Evolutionary conservation across 1,140 invertebrate genomes (phyloP), one percentile per base, ranked within the genome.

Genomic region (Sesamia nonagrioides): DNA sequence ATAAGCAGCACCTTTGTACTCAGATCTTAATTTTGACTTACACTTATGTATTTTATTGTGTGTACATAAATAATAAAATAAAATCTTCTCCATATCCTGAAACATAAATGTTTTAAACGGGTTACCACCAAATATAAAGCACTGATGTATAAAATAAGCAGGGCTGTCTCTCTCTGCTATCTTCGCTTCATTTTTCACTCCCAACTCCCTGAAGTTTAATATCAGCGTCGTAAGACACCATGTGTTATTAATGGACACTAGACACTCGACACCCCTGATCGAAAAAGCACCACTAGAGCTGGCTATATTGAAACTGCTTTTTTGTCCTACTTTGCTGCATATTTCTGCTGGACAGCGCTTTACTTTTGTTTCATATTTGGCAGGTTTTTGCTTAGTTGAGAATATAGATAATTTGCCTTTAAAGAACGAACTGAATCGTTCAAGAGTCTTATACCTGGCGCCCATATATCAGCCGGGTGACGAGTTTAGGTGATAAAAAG

Each of bases 241-340:
- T 78, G 82, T 88, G 86, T 87, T 89, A 89, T 89, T 86, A 89
- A 89, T 89, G 87, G 85, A 82, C 83, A 84, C 74, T 80, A 45
- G 81, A 50, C 60, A 40, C 60, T 85, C 82, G 85, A 81, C 83
- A 77, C 75, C 72, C 52, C 61, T 84, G 81, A 82, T 83, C 82
- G 75, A 63, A 79, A 79, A 81, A 77, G 56, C 63, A 78, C 27
- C 11, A 27, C 21, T 33, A 15, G 15, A 15, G 48, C 45, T 50
- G 18, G 68, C 68, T 50, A 71, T 71, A 71, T 71, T 71, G 68
- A 71, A 54, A 54, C 54, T 66, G 9, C 2, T 71, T 35, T 27
- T 68, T 68, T 27, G 9, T 48, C 2, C 11, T 21, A 37, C 18
- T 18, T 1, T n/a, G 42, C 33, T n/a, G 6, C 18, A 45, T 45